Evolutionary conservation across 2,888 invertebrate genomes (phyloP), one percentile per base, ranked within the genome.

Genomic region (Papilio gigon): DNA sequence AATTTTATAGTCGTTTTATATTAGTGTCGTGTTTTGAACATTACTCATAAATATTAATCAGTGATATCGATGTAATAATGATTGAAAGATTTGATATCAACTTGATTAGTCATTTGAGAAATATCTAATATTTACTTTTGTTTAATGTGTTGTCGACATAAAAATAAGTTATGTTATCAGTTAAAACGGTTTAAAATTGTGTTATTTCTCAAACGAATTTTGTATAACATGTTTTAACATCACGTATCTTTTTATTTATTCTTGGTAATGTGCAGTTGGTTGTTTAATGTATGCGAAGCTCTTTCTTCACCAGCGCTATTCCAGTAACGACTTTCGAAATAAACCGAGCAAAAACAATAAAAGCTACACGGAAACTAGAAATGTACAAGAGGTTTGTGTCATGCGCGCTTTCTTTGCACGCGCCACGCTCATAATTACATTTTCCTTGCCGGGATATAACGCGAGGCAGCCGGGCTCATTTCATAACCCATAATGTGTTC

Each of bases 401-500:
- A 84, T 84, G 84, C 79, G 84, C 80, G 84, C 84, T 89, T 89
- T 90, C 88, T 88, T 88, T 87, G 82, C 82, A 80, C 83, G 83
- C 79, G 82, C 82, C 80, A 80, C 78, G 79, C 82, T 84, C 82
- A 86, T 90, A 90, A 91, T 89, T 90, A 87, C 84, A 89, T 90
- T 90, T 90, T 87, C 86, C 84, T 82, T 78, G 79, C 77, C 80
- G 76, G 84, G 81, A 84, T 83, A 84, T 83, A 87, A 88, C 89
- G 87, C 84, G 86, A 86, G 83, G 85, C 85, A 83, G 82, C 83
- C 81, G 84, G 86, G 85, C 87, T 87, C 87, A 85, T 89, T 90
- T 89, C 88, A 89, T 90, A 90, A 89, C 87, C 86, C 85, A 87
- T 90, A 89, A 90, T 87, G 85, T 85, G 82, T 75, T 84, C 74